These are phyloP conservation scores for Eublepharis macularius DNA, from an alignment of 2,113 vertebrate genomes.

Conservation along the genomic window DNA sequence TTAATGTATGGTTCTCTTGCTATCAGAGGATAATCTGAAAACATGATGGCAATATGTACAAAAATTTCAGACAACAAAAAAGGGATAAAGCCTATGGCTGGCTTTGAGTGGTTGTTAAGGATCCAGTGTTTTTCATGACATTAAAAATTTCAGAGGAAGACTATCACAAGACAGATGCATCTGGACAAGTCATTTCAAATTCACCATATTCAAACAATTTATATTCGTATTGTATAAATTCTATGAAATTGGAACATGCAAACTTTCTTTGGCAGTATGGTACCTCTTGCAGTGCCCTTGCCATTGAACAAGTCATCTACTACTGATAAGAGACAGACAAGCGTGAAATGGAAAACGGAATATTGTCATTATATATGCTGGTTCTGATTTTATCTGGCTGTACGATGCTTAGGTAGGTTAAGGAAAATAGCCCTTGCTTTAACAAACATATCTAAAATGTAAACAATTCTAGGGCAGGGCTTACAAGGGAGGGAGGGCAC, in stretches of 20 bases:
- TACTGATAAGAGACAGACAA: neutral
- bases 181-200: neutral
- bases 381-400: neutral
- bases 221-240: neutral
- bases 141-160: neutral
- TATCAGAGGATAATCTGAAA: neutral
- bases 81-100: neutral
- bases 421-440: neutral
- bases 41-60: neutral
- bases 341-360: neutral
- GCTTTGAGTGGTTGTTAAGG: neutral
- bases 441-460: neutral
- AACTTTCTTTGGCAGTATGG: neutral
- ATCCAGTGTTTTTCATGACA: neutral
- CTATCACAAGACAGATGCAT: neutral
- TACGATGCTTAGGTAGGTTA: neutral
- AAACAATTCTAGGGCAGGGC: neutral
- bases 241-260: neutral
- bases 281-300: neutral
- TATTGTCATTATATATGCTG: neutral
- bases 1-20: neutral
- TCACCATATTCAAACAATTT: neutral
- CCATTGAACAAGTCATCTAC: neutral
- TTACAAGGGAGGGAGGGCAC: neutral
- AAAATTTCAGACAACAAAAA: neutral